Evolutionary conservation across 2,113 vertebrate species (phyloP).

Genomic region (Lynx canadensis): DNA sequence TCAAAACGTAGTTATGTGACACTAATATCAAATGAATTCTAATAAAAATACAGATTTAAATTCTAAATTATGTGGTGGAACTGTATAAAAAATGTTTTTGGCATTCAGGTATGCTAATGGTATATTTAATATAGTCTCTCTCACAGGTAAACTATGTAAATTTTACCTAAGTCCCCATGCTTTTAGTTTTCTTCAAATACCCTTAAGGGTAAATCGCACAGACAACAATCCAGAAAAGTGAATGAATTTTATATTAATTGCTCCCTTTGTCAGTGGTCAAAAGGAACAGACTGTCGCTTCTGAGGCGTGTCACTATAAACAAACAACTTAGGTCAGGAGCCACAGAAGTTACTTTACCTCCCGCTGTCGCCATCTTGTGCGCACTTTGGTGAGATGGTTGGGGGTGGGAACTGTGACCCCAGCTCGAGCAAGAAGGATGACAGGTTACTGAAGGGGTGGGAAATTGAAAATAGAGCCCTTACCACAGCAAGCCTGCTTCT

Average conservation of each 20-base stretch:
- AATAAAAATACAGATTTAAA: not conserved
- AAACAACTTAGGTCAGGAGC: slow-evolving; percentile 59
- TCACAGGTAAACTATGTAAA: not conserved
- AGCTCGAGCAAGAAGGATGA: not conserved
- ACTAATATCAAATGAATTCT: not conserved
- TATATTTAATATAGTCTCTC: not conserved
- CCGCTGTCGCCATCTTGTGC: not conserved
- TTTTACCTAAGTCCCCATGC: not conserved
- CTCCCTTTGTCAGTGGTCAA: slow-evolving; percentile 39
- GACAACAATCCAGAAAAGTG: not conserved
- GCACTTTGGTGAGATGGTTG: not conserved
- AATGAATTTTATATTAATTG: slow-evolving; percentile 59
- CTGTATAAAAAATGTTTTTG: not conserved
- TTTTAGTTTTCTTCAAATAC: slow-evolving; percentile 6
- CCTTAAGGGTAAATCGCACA: not conserved
- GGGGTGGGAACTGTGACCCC: not conserved
- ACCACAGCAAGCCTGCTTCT: not conserved
- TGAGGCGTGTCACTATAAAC: slow-evolving; percentile 47
- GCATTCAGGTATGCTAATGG: not conserved
- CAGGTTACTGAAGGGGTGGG: accelerated
- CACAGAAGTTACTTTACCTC: slow-evolving; percentile 57
- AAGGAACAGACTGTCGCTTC: not conserved
- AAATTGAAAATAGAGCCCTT: not conserved
- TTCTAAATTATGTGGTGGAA: not conserved
- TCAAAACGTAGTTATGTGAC: not conserved